Percentiles rank a stretch among this genome's conserved stretches.
Evolutionary conservation across 2,888 invertebrate species (phyloP).

Genomic region (Drosophila lutescens): DNA sequence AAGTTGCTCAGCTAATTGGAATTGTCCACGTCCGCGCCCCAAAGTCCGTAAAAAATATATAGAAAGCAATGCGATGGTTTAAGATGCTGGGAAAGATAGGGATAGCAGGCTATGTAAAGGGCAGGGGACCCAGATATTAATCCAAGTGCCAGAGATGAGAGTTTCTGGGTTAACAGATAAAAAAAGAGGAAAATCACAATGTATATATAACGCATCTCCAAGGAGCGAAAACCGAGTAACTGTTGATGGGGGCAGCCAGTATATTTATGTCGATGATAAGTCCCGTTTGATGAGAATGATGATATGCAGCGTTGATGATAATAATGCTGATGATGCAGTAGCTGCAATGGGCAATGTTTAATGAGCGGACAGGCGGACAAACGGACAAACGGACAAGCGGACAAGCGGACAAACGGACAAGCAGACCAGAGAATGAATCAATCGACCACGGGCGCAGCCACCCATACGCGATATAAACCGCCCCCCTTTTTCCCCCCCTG

Average conservation of each 20-base stretch:
- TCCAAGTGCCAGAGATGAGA: not conserved
- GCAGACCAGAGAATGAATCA: conserved; percentile 29
- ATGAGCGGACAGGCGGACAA: conserved; percentile 32
- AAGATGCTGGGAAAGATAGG: not conserved
- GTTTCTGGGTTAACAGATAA: not conserved
- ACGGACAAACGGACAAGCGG: too few species aligned
- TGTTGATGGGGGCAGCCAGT: not conserved
- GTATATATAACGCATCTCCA: not conserved
- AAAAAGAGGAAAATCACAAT: too few species aligned
- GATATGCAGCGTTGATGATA: conserved; percentile 31
- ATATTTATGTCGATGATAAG: conserved; percentile 12
- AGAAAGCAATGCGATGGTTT: not conserved
- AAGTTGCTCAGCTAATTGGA: conserved; percentile 34
- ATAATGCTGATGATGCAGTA: conserved; percentile 22
- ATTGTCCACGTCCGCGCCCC: conserved; percentile 22
- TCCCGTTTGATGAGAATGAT: conserved; percentile 12
- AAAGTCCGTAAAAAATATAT: conserved; percentile 8
- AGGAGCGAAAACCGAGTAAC: not conserved
- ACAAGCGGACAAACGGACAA: not conserved
- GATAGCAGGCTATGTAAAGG: not conserved
- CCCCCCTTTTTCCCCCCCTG: not conserved
- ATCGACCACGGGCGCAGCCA: conserved; percentile 20
- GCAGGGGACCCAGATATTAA: not conserved
- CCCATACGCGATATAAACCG: not conserved
- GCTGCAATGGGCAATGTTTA: conserved; percentile 41